Percentiles rank a stretch among this genome's conserved stretches.
Evolutionary conservation across 2,113 vertebrate species (phyloP).

Genomic region (Gadus macrocephalus): DNA sequence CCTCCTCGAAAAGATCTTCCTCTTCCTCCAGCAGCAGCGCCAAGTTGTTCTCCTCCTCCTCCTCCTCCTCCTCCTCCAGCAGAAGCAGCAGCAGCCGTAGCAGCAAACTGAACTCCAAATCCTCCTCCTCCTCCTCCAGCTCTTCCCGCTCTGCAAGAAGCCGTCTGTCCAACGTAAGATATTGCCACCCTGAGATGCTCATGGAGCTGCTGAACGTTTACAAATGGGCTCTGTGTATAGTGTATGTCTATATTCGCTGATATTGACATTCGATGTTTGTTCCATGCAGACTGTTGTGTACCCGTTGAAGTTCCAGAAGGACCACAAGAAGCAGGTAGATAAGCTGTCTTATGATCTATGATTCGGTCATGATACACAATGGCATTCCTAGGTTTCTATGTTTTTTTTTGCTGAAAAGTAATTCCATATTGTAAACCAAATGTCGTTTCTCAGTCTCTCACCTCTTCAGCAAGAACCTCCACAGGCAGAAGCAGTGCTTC

Average conservation of each 20-base stretch:
- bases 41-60: conserved; percentile 33
- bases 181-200: neutral
- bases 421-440: neutral
- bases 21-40: conserved; percentile 32
- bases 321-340: conserved; percentile 47
- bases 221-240: too few species aligned
- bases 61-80: conserved; percentile 23
- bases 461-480: conserved; percentile 4
- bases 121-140: conserved; percentile 53
- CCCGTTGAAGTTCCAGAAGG: conserved; percentile 34
- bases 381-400: neutral
- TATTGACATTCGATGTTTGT: neutral
- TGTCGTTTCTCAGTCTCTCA: conserved; percentile 11
- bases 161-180: conserved; percentile 31
- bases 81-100: conserved; percentile 15
- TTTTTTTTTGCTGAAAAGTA: neutral
- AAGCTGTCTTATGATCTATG: neutral
- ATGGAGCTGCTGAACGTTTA: too few species aligned
- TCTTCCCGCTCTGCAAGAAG: conserved; percentile 34
- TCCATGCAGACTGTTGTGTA: conserved; percentile 30
- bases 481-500: conserved; percentile 48
- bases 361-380: neutral
- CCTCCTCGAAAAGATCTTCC: conserved; percentile 27
- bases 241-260: neutral
- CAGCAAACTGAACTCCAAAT: conserved; percentile 25